These are phyloP conservation scores for Drosophila santomea DNA, from an alignment of 1,140 invertebrate genomes.

Conservation along the genomic window DNA sequence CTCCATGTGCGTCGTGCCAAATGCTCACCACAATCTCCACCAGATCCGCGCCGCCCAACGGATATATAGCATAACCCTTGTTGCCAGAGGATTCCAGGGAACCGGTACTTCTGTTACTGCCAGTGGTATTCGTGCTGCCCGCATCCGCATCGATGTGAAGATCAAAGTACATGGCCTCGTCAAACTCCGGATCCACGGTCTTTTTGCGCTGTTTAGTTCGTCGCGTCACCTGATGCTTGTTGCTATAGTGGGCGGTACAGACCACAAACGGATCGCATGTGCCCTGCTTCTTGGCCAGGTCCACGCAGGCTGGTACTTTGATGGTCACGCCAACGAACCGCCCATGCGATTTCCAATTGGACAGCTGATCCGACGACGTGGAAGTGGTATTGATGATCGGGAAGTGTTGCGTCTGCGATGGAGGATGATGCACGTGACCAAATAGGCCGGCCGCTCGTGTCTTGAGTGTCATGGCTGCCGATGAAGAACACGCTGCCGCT, in stretches of 20 bases:
- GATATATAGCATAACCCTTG: slow-evolving; percentile 86
- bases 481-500: slow-evolving; percentile 18
- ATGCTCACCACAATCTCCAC: slow-evolving; percentile 91
- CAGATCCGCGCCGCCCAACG: slow-evolving; percentile 87
- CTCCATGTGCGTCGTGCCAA: slow-evolving; percentile 93
- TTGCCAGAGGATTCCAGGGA: slow-evolving; percentile 72
- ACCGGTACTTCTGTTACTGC: slow-evolving; percentile 72
- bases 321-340: slow-evolving; percentile 85
- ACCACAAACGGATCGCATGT: slow-evolving; percentile 95
- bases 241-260: slow-evolving; percentile 91
- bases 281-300: slow-evolving; percentile 94
- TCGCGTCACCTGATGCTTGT: slow-evolving; percentile 92
- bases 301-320: slow-evolving; percentile 92
- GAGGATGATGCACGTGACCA: slow-evolving; percentile 54
- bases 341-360: slow-evolving; percentile 68
- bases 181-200: slow-evolving; percentile 94
- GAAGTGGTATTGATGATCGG: slow-evolving; percentile 38
- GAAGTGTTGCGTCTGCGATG: slow-evolving; percentile 33
- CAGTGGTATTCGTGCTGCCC: slow-evolving; percentile 68
- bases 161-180: slow-evolving; percentile 95
- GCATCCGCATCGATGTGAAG: slow-evolving; percentile 88
- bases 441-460: slow-evolving; percentile 55
- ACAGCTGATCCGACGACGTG: slow-evolving; percentile 57
- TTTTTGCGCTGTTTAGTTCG: slow-evolving; percentile 95
- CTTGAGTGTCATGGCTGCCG: slow-evolving; percentile 51